Evolutionary conservation across 2,113 vertebrate species (phyloP).

Genomic region (Elephantulus edwardii): DNA sequence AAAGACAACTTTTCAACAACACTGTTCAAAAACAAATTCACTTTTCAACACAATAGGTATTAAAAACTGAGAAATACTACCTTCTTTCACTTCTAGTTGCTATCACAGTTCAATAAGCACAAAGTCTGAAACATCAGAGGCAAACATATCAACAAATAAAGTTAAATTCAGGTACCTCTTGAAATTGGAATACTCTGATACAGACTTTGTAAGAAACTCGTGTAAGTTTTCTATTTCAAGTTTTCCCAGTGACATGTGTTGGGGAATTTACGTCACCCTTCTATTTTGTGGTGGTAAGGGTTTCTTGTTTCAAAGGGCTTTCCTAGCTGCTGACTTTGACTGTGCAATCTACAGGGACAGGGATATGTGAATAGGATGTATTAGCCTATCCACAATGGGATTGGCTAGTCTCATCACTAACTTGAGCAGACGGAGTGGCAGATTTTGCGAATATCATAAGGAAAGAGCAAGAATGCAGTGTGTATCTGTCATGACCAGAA

Average conservation of each 20-base stretch:
- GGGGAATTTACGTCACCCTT: slow-evolving; percentile 7
- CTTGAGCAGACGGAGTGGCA: no score
- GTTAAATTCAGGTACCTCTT: not conserved
- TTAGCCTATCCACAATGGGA: no score
- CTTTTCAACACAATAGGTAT: not conserved
- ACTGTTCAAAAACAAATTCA: slow-evolving; percentile 15
- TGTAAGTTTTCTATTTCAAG: not conserved
- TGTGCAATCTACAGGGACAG: no score
- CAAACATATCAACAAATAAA: not conserved
- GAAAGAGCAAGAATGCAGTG: no score
- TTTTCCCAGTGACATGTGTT: not conserved
- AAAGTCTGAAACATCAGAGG: not conserved
- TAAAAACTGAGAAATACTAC: not conserved
- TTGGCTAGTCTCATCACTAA: no score
- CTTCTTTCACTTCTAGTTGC: not conserved
- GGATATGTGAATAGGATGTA: no score
- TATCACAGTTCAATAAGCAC: not conserved
- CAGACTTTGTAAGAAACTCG: not conserved
- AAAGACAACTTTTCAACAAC: not conserved
- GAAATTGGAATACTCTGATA: not conserved
- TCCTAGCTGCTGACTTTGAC: no score
- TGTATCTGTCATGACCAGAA: no score
- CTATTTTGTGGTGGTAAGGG: no score
- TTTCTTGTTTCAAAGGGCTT: no score
- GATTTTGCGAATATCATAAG: no score